Evolutionary conservation across 1,140 invertebrate genomes (phyloP), one percentile per base, ranked within the genome.

Genomic region (Gonioctena quinquepunctata): DNA sequence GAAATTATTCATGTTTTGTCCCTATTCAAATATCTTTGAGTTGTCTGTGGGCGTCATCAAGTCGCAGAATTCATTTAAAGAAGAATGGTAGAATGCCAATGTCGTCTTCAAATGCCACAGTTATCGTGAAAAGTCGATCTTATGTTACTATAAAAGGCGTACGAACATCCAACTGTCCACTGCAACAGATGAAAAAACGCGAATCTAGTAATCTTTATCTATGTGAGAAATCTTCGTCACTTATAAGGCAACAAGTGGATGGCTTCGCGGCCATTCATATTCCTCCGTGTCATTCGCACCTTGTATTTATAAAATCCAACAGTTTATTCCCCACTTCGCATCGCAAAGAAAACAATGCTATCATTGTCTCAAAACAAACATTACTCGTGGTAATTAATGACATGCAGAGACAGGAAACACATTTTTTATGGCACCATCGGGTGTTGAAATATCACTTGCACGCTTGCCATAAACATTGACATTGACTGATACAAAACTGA

Each of bases 351-450:
- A 42, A 42, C 33, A 42, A 42, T 42, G 33, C 13, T n/a, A 42
- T 42, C 33, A 42, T 42, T 42, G 33, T 42, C 16, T n/a, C 33
- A 42, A 42, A 42, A 42, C 33, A 42, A 42, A 42, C 33, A 42
- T 42, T n/a, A n/a, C 33, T 42, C 3, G 33, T 42, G 33, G 13
- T 42, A 42, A 42, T 42, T 42, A 42, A 42, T 42, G 33, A 42
- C 33, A 42, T 42, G 11, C 33, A 42, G 28, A 42, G 61, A 63
- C 61, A 63, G 61, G 61, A 63, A 21, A 42, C 61, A 16, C 28
- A n/a, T 21, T 16, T 63, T 63, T 63, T 63, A 63, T 63, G n/a
- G 33, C 27, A 33, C 18, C 23, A 48, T 63, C 48, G 48, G 48
- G 61, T 63, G 33, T 26, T 16, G n/a, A 19, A 63, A 21, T 19